Conservation (phyloP, 1,140 invertebrate genomes). For the Chelonus insularis region DNA sequence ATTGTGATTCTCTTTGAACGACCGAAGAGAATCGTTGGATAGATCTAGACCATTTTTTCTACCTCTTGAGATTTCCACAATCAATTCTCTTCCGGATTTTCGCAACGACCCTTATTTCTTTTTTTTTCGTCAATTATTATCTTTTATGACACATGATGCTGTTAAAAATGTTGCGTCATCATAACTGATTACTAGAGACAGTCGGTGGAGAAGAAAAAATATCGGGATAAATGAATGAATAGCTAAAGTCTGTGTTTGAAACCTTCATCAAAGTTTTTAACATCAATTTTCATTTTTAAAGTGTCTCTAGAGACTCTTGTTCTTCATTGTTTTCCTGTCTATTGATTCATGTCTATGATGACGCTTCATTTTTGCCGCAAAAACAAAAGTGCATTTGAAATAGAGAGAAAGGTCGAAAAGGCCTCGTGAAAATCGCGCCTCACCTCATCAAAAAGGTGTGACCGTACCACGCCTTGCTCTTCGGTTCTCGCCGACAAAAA, state of each 20-base stretch:
- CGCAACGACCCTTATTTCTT: not conserved
- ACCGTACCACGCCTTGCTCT: slow-evolving; percentile 47
- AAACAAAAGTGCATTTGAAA: slow-evolving; percentile 48
- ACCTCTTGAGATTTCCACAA: not conserved
- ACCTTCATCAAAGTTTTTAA: not conserved
- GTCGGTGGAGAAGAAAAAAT: not conserved
- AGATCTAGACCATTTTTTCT: not conserved
- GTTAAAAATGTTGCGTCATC: slow-evolving; percentile 22
- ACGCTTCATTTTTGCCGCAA: slow-evolving; percentile 45
- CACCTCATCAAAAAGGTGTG: slow-evolving; percentile 44
- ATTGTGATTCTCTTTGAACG: slow-evolving; percentile 31
- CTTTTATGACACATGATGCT: not conserved
- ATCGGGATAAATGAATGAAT: not conserved
- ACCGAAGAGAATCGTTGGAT: slow-evolving; percentile 14
- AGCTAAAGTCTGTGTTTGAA: not conserved
- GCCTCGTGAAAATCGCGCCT: slow-evolving; percentile 24
- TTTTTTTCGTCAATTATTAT: not conserved
- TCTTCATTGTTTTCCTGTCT: not conserved
- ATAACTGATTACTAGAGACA: not conserved
- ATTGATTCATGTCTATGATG: not conserved
- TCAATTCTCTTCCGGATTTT: not conserved
- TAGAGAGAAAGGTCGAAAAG: slow-evolving; percentile 29
- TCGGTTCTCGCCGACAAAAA: slow-evolving; percentile 36
- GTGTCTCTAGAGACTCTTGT: not conserved
- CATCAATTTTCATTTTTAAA: not conserved